Conservation (phyloP, 2,113 vertebrate genomes). For the Lepisosteus osseus region DNA sequence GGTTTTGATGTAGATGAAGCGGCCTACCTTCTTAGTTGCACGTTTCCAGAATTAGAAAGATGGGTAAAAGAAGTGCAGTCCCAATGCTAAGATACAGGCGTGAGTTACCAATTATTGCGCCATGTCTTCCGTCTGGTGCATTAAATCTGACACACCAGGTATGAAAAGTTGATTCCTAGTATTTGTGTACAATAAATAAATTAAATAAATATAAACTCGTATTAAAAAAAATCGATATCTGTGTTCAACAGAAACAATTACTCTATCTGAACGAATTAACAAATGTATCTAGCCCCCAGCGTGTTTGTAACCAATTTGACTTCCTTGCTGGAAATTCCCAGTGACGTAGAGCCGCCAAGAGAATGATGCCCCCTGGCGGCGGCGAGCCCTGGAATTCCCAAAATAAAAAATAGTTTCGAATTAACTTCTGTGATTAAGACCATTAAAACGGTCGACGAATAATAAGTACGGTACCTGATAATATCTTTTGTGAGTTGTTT, state of each 20-base stretch:
- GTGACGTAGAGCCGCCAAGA: conserved; percentile 44
- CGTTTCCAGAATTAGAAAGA: too few species aligned
- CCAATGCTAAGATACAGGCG: conserved; percentile 18
- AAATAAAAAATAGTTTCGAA: too few species aligned
- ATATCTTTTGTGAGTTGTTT: too few species aligned
- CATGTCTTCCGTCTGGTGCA: conserved; percentile 19
- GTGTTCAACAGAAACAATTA: not conserved
- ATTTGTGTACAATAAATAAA: not conserved
- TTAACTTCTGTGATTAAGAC: too few species aligned
- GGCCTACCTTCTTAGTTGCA: too few species aligned
- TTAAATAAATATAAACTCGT: not conserved
- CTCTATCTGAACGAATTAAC: not conserved
- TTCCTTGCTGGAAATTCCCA: conserved; percentile 71
- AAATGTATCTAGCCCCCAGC: conserved; percentile 24
- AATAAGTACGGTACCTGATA: too few species aligned
- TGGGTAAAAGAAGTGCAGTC: conserved; percentile 5
- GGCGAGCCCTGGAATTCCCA: too few species aligned
- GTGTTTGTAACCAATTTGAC: conserved; percentile 36
- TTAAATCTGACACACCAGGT: not conserved
- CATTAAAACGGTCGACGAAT: too few species aligned
- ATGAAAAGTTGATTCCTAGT: not conserved
- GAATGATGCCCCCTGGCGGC: conserved; percentile 32
- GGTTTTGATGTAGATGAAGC: too few species aligned
- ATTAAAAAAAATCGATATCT: not conserved
- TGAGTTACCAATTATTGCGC: conserved; percentile 32